These are phyloP conservation scores for Sclerurus mexicanus DNA, from an alignment of 2,113 vertebrate genomes.

Conservation along the genomic window DNA sequence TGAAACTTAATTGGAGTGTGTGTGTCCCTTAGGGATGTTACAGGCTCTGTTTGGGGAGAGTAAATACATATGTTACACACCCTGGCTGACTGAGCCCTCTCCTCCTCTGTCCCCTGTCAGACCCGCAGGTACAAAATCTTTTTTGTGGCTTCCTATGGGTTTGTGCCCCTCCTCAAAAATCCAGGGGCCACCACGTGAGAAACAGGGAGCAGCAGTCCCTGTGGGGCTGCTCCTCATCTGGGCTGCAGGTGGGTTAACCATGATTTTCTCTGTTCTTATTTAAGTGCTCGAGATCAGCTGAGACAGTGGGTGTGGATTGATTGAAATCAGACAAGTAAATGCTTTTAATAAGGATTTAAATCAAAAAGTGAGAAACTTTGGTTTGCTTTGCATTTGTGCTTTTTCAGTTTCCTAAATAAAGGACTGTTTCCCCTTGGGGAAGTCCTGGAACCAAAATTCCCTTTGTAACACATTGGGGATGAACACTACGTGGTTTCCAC, in stretches of 20 bases:
- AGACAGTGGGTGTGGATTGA: not conserved
- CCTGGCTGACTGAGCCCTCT: rapidly evolving
- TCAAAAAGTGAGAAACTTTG: not conserved
- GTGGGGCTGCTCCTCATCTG: not conserved
- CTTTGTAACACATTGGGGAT: not conserved
- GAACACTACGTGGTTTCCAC: rapidly evolving
- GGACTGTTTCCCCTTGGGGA: not conserved
- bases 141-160: not conserved
- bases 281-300: not conserved
- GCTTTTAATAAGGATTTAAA: conserved; percentile 8
- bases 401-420: not conserved
- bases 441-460: not conserved
- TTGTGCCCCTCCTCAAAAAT: not conserved
- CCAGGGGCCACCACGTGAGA: not conserved
- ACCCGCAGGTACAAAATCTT: not conserved
- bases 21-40: not conserved
- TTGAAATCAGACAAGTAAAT: conserved; percentile 21
- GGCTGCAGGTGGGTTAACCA: conserved; percentile 8
- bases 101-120: not conserved
- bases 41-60: not conserved
- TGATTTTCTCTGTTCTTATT: conserved; percentile 1
- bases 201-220: not conserved
- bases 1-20: not conserved
- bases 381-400: not conserved
- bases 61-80: rapidly evolving